phyloP scores from a whole-genome alignment of 2,113 vertebrate genomes.

The Tachuris rubrigastra region DNA sequence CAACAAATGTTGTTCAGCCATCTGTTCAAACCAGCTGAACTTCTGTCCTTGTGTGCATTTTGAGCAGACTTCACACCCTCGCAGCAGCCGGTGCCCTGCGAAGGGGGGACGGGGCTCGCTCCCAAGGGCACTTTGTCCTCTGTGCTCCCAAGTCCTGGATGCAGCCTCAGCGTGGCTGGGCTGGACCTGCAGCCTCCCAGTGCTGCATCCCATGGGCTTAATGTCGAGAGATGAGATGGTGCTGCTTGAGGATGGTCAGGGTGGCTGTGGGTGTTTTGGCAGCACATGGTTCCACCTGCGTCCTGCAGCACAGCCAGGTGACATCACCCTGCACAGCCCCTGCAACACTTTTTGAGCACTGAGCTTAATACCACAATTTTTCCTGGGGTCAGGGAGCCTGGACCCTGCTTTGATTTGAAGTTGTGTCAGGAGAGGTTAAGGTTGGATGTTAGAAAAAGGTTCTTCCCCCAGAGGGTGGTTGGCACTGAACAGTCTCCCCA shows the following conservation, averaged over 20 bases:
- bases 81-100: background rate
- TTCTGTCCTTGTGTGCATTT: rapidly evolving
- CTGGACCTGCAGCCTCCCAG: background rate
- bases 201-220: rapidly evolving
- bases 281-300: rapidly evolving
- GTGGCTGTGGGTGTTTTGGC: background rate
- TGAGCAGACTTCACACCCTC: rapidly evolving
- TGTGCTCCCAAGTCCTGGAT: rapidly evolving
- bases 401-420: background rate
- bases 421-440: background rate
- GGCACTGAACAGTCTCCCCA: background rate
- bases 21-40: background rate
- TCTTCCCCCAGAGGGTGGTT: background rate
- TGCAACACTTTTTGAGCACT: rapidly evolving
- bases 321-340: background rate
- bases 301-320: background rate
- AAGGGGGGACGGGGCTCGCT: rapidly evolving
- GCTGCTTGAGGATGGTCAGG: rapidly evolving
- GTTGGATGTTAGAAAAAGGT: background rate
- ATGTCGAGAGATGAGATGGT: rapidly evolving
- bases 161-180: rapidly evolving
- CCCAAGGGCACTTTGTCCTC: rapidly evolving
- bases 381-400: background rate
- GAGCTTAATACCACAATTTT: rapidly evolving
- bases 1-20: background rate